Conservation (phyloP, 2,113 vertebrate genomes). For the Vidua macroura region DNA sequence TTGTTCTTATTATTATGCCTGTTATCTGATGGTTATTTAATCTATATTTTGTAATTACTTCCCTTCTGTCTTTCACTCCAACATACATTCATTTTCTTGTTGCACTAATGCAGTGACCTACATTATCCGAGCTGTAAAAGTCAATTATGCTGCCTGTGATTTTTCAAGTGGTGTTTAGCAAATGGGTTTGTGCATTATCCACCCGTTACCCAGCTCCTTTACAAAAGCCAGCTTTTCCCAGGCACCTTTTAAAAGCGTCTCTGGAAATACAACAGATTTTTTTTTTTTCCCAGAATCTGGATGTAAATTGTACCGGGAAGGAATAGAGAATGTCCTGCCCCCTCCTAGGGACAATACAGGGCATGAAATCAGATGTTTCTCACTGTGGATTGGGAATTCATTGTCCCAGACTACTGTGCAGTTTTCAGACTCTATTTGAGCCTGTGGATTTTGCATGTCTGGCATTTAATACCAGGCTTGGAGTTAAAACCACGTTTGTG, state of each 20-base stretch:
- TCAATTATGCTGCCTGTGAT: conserved; percentile 59
- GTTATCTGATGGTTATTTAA: conserved; percentile 71
- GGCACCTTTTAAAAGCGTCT: neutral
- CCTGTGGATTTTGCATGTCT: neutral
- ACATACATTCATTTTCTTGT: conserved; percentile 47
- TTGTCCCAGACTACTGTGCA: neutral
- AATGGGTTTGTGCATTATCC: conserved; percentile 1
- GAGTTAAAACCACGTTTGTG: neutral
- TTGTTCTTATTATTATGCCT: conserved; percentile 56
- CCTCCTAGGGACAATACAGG: neutral
- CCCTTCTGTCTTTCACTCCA: conserved; percentile 61
- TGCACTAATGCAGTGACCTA: conserved; percentile 57
- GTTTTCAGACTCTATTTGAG: neutral
- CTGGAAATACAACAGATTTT: neutral
- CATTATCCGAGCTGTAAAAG: conserved; percentile 59
- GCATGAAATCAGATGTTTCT: neutral
- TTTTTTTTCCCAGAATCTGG: neutral
- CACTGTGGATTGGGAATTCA: neutral
- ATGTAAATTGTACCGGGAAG: neutral
- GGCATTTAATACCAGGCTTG: neutral
- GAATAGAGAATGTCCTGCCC: neutral
- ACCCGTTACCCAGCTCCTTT: neutral
- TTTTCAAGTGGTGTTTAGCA: conserved; percentile 57
- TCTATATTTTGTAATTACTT: conserved; percentile 71
- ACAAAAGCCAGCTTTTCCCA: neutral